Conservation (phyloP, 2,113 vertebrate species). For the Verasper variegatus region DNA sequence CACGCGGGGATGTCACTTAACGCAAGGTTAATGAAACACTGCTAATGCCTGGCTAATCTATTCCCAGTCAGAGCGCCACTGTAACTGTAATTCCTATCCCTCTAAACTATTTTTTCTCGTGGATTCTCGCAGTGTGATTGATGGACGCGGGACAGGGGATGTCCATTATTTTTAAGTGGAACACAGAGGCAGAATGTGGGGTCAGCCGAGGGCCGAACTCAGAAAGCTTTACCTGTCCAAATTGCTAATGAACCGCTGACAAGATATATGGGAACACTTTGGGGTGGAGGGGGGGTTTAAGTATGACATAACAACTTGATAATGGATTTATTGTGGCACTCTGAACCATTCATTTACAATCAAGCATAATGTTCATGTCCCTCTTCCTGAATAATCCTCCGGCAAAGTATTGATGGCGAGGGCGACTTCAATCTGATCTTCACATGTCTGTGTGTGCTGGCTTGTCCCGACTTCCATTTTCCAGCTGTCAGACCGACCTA, state of each 20-base stretch:
- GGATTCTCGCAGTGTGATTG: slow-evolving; percentile 72
- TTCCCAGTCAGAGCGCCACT: slow-evolving; percentile 78
- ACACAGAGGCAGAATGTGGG: slow-evolving; percentile 76
- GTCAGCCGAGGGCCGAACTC: slow-evolving; percentile 69
- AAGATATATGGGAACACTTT: slow-evolving; percentile 81
- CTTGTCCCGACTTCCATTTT: slow-evolving; percentile 62
- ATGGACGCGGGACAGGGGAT: slow-evolving; percentile 79
- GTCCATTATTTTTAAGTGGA: slow-evolving; percentile 83
- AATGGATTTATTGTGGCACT: slow-evolving; percentile 77
- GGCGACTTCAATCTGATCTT: slow-evolving; percentile 37
- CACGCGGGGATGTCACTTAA: slow-evolving; percentile 80
- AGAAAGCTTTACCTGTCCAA: slow-evolving; percentile 79
- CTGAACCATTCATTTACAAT: slow-evolving; percentile 69
- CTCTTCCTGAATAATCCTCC: slow-evolving; percentile 26
- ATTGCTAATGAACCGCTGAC: slow-evolving; percentile 78
- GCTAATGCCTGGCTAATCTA: slow-evolving; percentile 83
- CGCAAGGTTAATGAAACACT: slow-evolving; percentile 85
- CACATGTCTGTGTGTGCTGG: slow-evolving; percentile 7
- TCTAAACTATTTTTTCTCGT: slow-evolving; percentile 57
- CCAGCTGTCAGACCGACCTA: slow-evolving; percentile 77
- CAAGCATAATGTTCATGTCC: slow-evolving; percentile 47
- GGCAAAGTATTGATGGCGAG: slow-evolving; percentile 26
- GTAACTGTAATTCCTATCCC: slow-evolving; percentile 74
- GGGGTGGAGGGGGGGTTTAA: slow-evolving; percentile 66
- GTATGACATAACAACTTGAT: slow-evolving; percentile 80